These are phyloP conservation scores for Tryphoninae sp. DNA, from an alignment of 2,888 invertebrate genomes.

Conservation along the genomic window DNA sequence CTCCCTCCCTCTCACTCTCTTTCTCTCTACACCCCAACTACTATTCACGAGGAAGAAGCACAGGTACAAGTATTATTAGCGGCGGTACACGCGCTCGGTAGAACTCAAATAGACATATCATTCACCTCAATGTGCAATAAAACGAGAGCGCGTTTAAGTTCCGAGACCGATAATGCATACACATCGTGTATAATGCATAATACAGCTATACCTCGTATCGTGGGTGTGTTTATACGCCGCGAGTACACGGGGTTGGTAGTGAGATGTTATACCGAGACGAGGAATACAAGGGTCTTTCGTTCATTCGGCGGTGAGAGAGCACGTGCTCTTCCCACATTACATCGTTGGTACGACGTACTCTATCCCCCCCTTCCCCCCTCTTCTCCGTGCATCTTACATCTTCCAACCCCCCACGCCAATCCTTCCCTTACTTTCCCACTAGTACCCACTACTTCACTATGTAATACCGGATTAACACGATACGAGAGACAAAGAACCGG, in stretches of 20 bases:
- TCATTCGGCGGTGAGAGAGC: slow-evolving; percentile 56
- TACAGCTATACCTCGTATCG: slow-evolving; percentile 19
- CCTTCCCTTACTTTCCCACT: neutral
- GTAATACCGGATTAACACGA: slow-evolving; percentile 58
- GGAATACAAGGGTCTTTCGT: slow-evolving; percentile 49
- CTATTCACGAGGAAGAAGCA: slow-evolving; percentile 42
- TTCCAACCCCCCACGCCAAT: neutral
- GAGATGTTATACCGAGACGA: slow-evolving; percentile 12
- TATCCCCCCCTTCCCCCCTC: neutral
- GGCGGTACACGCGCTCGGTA: slow-evolving; percentile 3
- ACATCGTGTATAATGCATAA: slow-evolving; percentile 7
- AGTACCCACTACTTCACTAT: slow-evolving; percentile 35
- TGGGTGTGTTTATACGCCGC: slow-evolving; percentile 12
- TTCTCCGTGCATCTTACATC: neutral
- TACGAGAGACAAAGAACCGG: slow-evolving; percentile 43
- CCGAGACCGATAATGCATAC: slow-evolving; percentile 23
- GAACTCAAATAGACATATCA: slow-evolving; percentile 66
- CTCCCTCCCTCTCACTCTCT: too few species aligned
- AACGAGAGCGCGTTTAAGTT: slow-evolving; percentile 51
- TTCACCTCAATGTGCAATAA: slow-evolving; percentile 64
- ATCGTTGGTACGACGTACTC: slow-evolving; percentile 2
- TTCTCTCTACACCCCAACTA: neutral
- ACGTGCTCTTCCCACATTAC: slow-evolving; percentile 51
- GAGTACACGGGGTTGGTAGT: slow-evolving; percentile 19
- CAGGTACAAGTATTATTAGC: slow-evolving; percentile 15